Base-by-base conservation (phyloP, 2,113 vertebrate species). In the Zosterops lateralis region DNA sequence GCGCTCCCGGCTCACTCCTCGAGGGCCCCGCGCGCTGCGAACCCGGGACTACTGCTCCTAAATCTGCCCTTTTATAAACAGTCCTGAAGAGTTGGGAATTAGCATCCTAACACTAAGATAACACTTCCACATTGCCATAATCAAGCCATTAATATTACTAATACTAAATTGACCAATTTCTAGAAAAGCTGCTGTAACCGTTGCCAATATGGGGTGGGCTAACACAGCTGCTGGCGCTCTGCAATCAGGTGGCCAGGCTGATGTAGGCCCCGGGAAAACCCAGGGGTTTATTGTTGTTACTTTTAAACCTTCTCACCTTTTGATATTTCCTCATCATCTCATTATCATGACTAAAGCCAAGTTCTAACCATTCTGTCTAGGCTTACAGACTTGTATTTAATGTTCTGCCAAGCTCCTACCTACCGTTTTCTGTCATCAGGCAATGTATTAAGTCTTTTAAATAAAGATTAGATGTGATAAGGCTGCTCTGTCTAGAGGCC, bases 11-110 rank as follows among this genome's bases (percentile, higher is more conserved):
- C 38, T 38, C 38, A 38, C 38, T 38, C 38, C 38, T 38, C 38
- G 38, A 38, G 38, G 65, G 53, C 22, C 29, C 34, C 26, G 57
- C 17, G 12, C 25, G 25, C 24, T 51, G 38, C 26, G 34, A 36
- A 19, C 6, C 53, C 10, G 73, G 22, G 20, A 10, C 38, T 34
- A 5, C 19, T 7, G 50, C 70, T 42, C 14, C 38, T 4, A n/a
- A 38, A n/a, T 1, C 18, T 44, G 3, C 44, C 57, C 22, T 16
- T 3, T 9, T 0, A 10, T 6, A 51, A 45, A n/a, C 21, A 2
- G 0, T 13, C 17, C 10, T 2, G 5, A 60, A n/a, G 19, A 40
- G 58, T 10, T 22, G 17, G 28, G 12, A 22, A 47, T 53, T 20
- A 32, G 28, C 7, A 24, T n/a, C 26, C 34, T 51, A 80, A 42